Evolutionary conservation across 2,888 invertebrate species (phyloP), one percentile per base, ranked within the genome.

Genomic region (Ormyrus pomaceus): DNA sequence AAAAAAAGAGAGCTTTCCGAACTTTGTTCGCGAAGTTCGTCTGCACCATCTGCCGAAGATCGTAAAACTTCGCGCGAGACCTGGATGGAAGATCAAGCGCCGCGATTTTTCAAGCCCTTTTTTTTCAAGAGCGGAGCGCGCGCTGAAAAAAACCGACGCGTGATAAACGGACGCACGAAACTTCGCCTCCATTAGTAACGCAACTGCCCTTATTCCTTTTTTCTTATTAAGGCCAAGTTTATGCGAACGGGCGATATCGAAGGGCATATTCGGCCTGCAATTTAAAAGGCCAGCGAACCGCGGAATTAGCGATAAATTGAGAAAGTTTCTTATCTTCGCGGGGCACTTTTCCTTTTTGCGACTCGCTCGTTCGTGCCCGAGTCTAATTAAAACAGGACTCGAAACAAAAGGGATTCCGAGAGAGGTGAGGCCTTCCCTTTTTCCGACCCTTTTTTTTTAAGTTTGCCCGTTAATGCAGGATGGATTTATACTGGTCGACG

Each of bases 221-320:
- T 55, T 55, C 58, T 13, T 46, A 10, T 58, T 48, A 13, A 46
- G 34, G 34, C 34, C 34, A 34, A 34, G 34, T 34, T 34, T 34
- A 2, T 45, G 11, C 6, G 34, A 19, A 3, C 13, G 55, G 13
- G 6, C 8, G 45, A 58, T 34, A 34, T 53, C 61, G 70, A 34
- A 65, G 9, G 34, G 34, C 48, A 59, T 13, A 62, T 72, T 55
- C 72, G 45, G n/a, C 19, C 13, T 46, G 19, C 53, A 79, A 70
- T 84, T 84, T 84, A 74, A 84, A 82, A 81, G 82, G 81, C 68
- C 77, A 65, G 74, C 69, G 81, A 80, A 83, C 77, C 82, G 79
- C 61, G 80, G 80, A 82, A 84, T 83, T 78, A 77, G 45, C 77
- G 72, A 77, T 62, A 82, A 83, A 84, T 83, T 83, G 83, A 66